Evolutionary conservation across 2,888 invertebrate species (phyloP), one percentile per base, ranked within the genome.

Genomic region (Brachyopa scutellaris): DNA sequence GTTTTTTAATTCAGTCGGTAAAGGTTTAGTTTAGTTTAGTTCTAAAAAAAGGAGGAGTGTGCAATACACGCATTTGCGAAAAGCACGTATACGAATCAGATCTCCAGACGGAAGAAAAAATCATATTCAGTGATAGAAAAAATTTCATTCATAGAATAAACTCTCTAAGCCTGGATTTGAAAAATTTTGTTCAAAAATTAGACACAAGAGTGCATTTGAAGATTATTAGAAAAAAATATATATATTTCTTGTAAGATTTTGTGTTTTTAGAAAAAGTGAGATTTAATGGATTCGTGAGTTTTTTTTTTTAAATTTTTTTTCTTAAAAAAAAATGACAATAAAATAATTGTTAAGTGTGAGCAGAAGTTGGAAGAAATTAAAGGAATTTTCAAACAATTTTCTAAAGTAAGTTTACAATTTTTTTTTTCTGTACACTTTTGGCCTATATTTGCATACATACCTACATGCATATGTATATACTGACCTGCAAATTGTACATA

Each of bases 1-100:
- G 89, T 89, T 90, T 90, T 89, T 90, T 89, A 88, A 89, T 89
- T 90, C 90, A 89, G 88, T 89, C 89, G 87, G 89, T 88, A 85
- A 87, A 86, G 87, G 86, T 87, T 87, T 88, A 88, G 87, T 87
- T 88, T 87, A 87, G 88, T 88, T 88, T 88, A 87, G 86, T 88
- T 87, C 87, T 82, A 82, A 72, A 74, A 74, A 51, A 57, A 66
- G 57, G 26, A 49, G 29, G 38, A 59, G 49, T 17, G 51, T 53
- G 55, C 40, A 59, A 40, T 31, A 66, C 64, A 45, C 45, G 40
- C 19, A 47, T n/a, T 42, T 38, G n/a, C 21, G 23, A n/a, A 36
- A 23, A 64, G 19, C 15, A 19, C 38, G 29, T 47, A 51, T 21
- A 11, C 26, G 8, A 47, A 29, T 13, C 7, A 45, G 45, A 61